phyloP scores from a whole-genome alignment of 2,797 vertebrate genomes.

The Capromys pilorides region DNA sequence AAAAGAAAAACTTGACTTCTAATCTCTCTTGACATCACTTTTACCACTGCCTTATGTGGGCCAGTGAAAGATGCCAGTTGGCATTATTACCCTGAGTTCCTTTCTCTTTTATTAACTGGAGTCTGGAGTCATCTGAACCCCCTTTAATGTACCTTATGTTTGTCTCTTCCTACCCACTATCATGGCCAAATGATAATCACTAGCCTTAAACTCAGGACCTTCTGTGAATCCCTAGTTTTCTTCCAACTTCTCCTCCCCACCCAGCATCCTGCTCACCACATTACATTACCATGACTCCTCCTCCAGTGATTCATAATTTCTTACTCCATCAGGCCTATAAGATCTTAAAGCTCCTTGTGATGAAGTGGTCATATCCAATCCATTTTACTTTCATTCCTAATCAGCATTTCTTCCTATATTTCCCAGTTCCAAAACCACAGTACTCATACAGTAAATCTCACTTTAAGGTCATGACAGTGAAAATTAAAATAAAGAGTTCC shows the following conservation, averaged over 20 bases:
- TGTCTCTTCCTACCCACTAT: neutral
- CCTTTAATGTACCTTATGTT: neutral
- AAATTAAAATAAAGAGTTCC: constrained; percentile 24
- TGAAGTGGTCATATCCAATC: neutral
- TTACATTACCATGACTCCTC: neutral
- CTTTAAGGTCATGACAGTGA: neutral
- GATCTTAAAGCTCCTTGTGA: constrained; percentile 35
- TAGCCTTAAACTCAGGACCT: neutral
- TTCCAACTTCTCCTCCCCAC: neutral
- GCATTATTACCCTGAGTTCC: neutral
- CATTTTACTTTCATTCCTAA: neutral
- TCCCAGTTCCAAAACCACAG: neutral
- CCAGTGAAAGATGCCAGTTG: neutral
- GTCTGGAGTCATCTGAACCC: neutral
- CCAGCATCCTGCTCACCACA: neutral
- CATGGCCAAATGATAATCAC: neutral
- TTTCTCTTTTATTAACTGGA: neutral
- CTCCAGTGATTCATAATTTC: neutral
- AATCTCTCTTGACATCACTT: neutral
- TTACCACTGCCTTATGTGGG: neutral
- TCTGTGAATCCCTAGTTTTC: neutral
- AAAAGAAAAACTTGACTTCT: neutral
- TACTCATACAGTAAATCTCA: neutral
- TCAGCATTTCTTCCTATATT: neutral
- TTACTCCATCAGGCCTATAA: neutral